phyloP scores from a whole-genome alignment of 2,113 vertebrate species.

The Solenodon paradoxus region DNA sequence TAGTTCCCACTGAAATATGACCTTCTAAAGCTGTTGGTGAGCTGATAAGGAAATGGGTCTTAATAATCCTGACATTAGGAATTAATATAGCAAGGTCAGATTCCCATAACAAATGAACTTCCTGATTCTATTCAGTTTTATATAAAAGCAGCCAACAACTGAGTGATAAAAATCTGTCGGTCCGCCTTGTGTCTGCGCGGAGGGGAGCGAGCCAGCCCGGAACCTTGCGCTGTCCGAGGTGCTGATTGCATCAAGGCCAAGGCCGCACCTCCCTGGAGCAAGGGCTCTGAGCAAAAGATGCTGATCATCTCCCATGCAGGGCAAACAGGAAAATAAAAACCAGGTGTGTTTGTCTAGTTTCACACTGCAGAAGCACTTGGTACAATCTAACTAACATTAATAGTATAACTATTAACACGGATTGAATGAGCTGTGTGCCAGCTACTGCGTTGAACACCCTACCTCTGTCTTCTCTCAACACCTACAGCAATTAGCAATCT shows the following conservation, averaged over 20 bases:
- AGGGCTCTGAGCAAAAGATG: fast-evolving
- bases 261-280: fast-evolving
- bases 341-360: fast-evolving
- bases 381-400: background rate
- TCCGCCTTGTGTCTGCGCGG: background rate
- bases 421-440: too few relatives aligned
- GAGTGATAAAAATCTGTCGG: fast-evolving
- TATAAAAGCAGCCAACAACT: background rate
- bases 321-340: background rate
- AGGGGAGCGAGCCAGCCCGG: too few relatives aligned
- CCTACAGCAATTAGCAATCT: background rate
- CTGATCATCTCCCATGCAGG: background rate
- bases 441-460: background rate
- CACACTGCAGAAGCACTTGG: background rate
- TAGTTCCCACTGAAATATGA: background rate
- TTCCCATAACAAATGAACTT: background rate
- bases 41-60: background rate
- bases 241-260: background rate
- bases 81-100: fast-evolving
- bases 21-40: background rate
- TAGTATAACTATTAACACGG: background rate
- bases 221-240: background rate
- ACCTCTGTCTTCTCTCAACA: background rate
- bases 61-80: background rate
- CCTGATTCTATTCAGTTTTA: background rate